Evolutionary conservation across 2,888 invertebrate genomes (phyloP).

Genomic region (Branchipolynoe longqiensis): DNA sequence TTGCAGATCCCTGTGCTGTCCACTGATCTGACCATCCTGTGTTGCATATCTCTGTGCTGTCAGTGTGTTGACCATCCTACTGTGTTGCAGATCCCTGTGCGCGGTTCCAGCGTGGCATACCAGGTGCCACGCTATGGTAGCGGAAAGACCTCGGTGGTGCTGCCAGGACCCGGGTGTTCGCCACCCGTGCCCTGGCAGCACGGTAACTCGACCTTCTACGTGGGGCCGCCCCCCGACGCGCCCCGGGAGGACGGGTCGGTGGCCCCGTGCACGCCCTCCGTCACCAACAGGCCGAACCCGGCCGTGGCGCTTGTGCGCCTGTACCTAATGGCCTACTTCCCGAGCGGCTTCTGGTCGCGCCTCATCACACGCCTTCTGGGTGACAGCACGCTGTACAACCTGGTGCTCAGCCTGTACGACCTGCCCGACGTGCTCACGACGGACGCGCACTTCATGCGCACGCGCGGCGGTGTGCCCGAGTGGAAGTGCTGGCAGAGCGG

Average conservation of each 20-base stretch:
- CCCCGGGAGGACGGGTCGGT: not conserved
- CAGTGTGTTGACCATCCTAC: no score
- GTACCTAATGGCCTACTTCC: slow-evolving; percentile 94
- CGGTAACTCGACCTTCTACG: slow-evolving; percentile 60
- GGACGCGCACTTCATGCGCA: slow-evolving; percentile 18
- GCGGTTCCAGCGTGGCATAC: slow-evolving; percentile 25
- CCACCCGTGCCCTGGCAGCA: slow-evolving; percentile 27
- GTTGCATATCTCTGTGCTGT: no score
- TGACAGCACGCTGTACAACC: slow-evolving; percentile 84
- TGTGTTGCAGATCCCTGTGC: slow-evolving; percentile 62
- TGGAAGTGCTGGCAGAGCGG: slow-evolving; percentile 98
- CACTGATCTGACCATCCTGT: no score
- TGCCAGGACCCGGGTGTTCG: not conserved
- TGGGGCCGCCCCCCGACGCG: slow-evolving; percentile 2
- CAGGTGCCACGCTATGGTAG: slow-evolving; percentile 47
- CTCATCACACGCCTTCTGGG: slow-evolving; percentile 95
- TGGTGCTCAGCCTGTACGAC: slow-evolving; percentile 81
- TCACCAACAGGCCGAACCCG: slow-evolving; percentile 63
- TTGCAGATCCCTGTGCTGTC: no score
- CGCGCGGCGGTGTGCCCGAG: slow-evolving; percentile 73
- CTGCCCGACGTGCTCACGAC: slow-evolving; percentile 58
- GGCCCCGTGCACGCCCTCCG: slow-evolving; percentile 6
- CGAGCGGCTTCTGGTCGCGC: slow-evolving; percentile 98
- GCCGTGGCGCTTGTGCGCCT: slow-evolving; percentile 77
- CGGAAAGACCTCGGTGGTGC: not conserved